phyloP scores from a whole-genome alignment of 2,888 invertebrate genomes.

The Eupeodes latifasciatus region DNA sequence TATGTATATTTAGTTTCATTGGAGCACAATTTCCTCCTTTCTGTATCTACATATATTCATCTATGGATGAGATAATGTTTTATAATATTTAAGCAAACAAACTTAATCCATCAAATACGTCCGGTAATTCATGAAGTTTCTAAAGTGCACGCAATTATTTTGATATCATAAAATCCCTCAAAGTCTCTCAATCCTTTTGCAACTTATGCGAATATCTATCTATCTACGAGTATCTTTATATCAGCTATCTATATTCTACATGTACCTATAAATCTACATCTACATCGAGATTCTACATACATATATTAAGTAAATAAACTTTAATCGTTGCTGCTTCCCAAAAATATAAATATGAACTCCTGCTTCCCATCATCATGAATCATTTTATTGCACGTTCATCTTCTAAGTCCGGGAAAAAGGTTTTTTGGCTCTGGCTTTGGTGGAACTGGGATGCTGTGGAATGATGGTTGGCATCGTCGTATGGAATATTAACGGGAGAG shows the following conservation, averaged over 20 bases:
- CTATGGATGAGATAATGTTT: conserved; percentile 20
- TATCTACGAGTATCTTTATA: background rate
- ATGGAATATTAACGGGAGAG: background rate
- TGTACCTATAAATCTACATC: too few species aligned
- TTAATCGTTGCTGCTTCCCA: conserved; percentile 56
- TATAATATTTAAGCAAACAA: conserved; percentile 59
- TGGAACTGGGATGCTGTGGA: background rate
- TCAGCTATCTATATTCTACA: too few species aligned
- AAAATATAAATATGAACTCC: conserved; percentile 74
- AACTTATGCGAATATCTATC: background rate
- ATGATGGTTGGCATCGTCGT: conserved; percentile 31
- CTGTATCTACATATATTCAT: too few species aligned
- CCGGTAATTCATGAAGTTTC: conserved; percentile 70
- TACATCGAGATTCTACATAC: background rate
- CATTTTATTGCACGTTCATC: conserved; percentile 55
- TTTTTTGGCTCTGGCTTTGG: background rate
- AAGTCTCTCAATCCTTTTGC: conserved; percentile 23
- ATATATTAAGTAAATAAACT: conserved; percentile 68
- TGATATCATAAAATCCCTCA: conserved; percentile 66
- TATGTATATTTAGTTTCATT: background rate
- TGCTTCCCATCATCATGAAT: conserved; percentile 69
- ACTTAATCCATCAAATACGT: conserved; percentile 72
- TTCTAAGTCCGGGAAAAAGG: conserved; percentile 5
- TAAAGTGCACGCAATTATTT: conserved; percentile 73
- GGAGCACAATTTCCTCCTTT: conserved; percentile 21